Evolutionary conservation across 1,140 invertebrate species (phyloP), one percentile per base, ranked within the genome.

Genomic region (Atopsyche davidsoni): DNA sequence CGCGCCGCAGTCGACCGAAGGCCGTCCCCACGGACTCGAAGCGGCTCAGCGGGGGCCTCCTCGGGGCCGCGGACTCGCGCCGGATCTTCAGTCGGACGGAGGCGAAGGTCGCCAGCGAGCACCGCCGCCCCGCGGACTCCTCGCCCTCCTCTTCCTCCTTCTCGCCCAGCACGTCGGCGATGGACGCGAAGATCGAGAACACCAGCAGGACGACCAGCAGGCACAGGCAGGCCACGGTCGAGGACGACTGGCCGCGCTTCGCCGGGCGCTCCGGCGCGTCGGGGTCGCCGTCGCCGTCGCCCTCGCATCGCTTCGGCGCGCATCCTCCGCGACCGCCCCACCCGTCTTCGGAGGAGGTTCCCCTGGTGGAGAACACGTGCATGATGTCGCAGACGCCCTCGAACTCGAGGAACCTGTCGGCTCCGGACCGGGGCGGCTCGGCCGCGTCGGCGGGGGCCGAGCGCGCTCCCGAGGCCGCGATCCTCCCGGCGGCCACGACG

Each of bases 81-180:
- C 25, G n/a, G 9, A 7, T 25, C 1, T 11, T 39, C 10, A 23
- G 17, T 3, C 17, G 10, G 1, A 49, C 23, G 2, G 34, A 24
- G 3, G 56, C 56, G 23, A 54, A 58, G 24, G 54, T 51, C 7
- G 47, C 48, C 43, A 58, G 23, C 2, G 56, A 58, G 35, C 51
- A 53, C 17, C 23, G 14, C 24, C 56, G 17, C 21, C 38, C 39
- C 22, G 32, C 39, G 23, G 25, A 9, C 16, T 19, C 10, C 16
- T 46, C 19, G 11, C 14, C 4, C 21, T 48, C 34, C 41, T 50
- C 23, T 46, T 31, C 31, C 16, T 40, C 31, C 2, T 35, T 36
- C 18, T 44, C 51, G 31, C 54, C 51, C n/a, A 46, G 14, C 7
- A 51, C 46, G 16, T 52, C 51, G 1, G 42, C 38, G 7, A 57